A percentile compares a stretch with the other conserved stretches of the same genome.
Conservation (phyloP, 2,113 vertebrate species). For the Chelonoidis abingdonii region DNA sequence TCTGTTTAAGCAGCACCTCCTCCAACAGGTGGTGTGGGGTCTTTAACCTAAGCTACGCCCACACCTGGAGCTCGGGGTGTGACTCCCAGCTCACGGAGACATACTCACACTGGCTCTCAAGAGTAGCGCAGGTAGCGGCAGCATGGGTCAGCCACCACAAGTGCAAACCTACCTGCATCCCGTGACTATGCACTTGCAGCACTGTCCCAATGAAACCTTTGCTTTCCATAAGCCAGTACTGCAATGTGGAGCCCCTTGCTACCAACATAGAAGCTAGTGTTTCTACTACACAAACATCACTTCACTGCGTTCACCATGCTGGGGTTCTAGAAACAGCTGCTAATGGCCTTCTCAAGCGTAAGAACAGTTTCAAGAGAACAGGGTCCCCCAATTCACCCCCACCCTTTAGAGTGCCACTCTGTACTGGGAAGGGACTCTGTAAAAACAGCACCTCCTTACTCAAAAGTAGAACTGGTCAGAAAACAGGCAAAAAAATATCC, state of each 20-base stretch:
- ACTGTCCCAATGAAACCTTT: neutral
- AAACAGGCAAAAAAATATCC: neutral
- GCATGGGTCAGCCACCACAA: neutral
- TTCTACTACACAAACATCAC: neutral
- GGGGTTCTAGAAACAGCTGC: accelerated
- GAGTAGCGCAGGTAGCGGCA: neutral
- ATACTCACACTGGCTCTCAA: neutral
- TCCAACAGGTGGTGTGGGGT: neutral
- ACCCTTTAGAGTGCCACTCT: neutral
- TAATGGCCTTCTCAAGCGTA: neutral
- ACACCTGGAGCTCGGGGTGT: neutral
- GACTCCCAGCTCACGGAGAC: neutral
- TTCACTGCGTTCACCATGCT: neutral
- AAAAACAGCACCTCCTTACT: neutral
- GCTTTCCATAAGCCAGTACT: neutral
- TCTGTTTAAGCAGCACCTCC: neutral
- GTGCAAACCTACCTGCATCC: neutral
- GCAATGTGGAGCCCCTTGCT: neutral
- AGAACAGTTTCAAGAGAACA: neutral
- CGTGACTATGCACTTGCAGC: neutral
- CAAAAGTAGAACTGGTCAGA: neutral
- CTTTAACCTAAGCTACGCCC: neutral
- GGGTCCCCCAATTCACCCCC: neutral
- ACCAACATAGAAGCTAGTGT: accelerated
- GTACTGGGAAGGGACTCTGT: neutral